Evolutionary conservation across 2,888 invertebrate genomes (phyloP), one percentile per base, ranked within the genome.

Genomic region (Elegia similella): DNA sequence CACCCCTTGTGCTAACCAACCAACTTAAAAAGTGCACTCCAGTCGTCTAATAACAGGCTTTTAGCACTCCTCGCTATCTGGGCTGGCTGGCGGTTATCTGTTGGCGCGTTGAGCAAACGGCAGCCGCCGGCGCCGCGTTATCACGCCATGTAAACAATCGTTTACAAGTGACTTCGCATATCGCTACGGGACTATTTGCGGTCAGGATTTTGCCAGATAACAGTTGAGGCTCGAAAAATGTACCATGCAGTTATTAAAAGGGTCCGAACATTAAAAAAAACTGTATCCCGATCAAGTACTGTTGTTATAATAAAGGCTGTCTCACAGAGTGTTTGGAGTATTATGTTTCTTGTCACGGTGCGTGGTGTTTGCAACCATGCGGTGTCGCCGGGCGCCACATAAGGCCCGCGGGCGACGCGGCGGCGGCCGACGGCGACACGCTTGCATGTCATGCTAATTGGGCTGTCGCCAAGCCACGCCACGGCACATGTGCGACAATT

Each of bases 401-500:
- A 75, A 77, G 71, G 58, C 63, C 54, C 77, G 76, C 66, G 64
- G 58, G 58, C 64, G 58, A 76, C 74, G 76, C 75, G 76, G 80
- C 79, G 74, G 76, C 78, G 57, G 47, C 38, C 64, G 70, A 59
- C 71, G 72, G 75, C 73, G 83, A 75, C 80, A 75, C 71, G 75
- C 79, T 66, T 72, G 70, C 76, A 73, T 72, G 79, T 80, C 80
- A 70, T 76, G 80, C 90, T 91, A 90, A 91, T 91, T 91, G 90
- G 88, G 82, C 87, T 88, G 91, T 90, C 91, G 91, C 90, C 89
- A 84, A 71, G 68, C 71, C 72, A 64, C 65, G 70, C 65, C 69
- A 68, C 70, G 73, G 76, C 88, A 90, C 90, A 90, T 89, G 89
- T 91, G 89, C 81, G 66, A 86, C 89, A 89, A 91, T 89, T 89